Base-by-base conservation (phyloP, 2,113 vertebrate genomes). In the Lagenorhynchus albirostris region DNA sequence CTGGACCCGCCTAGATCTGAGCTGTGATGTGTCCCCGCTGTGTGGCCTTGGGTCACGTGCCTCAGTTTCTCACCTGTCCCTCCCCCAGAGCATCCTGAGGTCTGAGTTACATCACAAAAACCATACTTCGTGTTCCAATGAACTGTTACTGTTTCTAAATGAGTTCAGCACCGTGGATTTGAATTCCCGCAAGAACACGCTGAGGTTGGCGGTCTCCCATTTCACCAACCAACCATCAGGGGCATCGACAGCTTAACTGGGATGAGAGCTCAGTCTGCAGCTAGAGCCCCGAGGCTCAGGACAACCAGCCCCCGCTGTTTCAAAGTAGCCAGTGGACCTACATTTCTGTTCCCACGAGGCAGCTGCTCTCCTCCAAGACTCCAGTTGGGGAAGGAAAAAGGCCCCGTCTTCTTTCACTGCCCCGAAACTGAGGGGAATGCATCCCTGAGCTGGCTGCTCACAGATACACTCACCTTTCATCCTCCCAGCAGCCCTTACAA, bases 51-150 rank as follows among this genome's bases (percentile, higher is more conserved):
- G 55, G 21, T 18, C 14, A 23, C 25, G 1, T 8, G 18, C 20
- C 92, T 21, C 91, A 18, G 38, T 68, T 25, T 33, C 68, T 8
- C 29, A 2, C 67, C 20, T 12, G 6, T 0, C n/a, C 55, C 4
- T n/a, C 58, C 88, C 18, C 10, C 2, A 2, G 5, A 18, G 21
- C 1, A 4, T 14, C 0, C 1, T 31, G 62, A 71, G 44, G 20
- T 12, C 21, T 8, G 36, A 29, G 47, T 55, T 23, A 5, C 23
- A 0, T 21, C 7, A 1, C 25, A 15, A 21, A 77, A 63, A 8
- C 5, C 0, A 8, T 6, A 44, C 63, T 29, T 0, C 14, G 3
- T 9, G 73, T 11, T 1, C 60, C 6, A 0, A 26, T 0, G 15
- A 63, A 11, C 44, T 0, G 1, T 12, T 4, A 15, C 1, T 0